A percentile compares a stretch with the other conserved stretches of the same genome.
phyloP scores from a whole-genome alignment of 2,888 invertebrate genomes.

The Noctua janthina region DNA sequence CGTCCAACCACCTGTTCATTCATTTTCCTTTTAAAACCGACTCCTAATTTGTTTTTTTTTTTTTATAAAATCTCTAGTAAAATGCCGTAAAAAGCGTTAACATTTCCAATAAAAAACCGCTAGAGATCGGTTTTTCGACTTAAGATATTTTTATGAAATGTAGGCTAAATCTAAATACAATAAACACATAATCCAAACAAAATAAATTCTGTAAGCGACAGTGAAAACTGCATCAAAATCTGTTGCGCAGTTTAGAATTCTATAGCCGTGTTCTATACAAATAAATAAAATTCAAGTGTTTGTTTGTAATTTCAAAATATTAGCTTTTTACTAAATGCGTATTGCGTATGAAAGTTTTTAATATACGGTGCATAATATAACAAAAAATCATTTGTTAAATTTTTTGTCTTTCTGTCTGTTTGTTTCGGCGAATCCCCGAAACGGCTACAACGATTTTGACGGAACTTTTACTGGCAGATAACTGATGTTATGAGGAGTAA shows the following conservation, averaged over 20 bases:
- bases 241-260: neutral
- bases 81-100: neutral
- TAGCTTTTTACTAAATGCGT: no score
- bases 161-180: neutral
- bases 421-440: no score
- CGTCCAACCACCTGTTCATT: slow-evolving; percentile 45
- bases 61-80: neutral
- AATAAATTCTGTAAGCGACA: neutral
- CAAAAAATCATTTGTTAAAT: no score
- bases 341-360: no score
- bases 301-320: no score
- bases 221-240: neutral
- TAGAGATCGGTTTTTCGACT: neutral
- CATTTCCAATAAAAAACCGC: neutral
- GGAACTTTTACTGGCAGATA: no score
- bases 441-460: no score
- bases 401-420: no score
- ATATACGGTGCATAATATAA: no score
- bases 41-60: neutral
- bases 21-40: slow-evolving; percentile 12
- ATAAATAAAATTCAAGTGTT: no score
- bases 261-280: no score
- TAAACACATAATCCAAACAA: neutral
- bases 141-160: neutral
- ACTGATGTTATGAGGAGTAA: no score